Evolutionary conservation across 2,113 vertebrate genomes (phyloP).

Genomic region (Nerophis ophidion): DNA sequence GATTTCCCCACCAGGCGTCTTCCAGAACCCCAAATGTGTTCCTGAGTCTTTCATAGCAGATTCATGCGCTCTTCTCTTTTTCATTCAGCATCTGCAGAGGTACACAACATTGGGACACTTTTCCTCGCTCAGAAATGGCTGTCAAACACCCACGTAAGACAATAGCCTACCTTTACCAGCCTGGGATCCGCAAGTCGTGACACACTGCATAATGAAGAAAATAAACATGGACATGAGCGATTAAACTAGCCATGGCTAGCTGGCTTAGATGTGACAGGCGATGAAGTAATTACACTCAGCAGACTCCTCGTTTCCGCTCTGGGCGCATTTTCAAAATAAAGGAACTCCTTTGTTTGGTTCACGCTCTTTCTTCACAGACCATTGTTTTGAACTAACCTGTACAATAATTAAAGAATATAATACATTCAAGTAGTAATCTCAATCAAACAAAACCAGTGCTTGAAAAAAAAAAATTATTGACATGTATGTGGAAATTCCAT

Average conservation of each 20-base stretch:
- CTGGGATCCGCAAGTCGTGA: slow-evolving; percentile 27
- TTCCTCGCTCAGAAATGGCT: slow-evolving; percentile 14
- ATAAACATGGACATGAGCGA: slow-evolving; percentile 27
- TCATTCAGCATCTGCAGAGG: slow-evolving; percentile 38
- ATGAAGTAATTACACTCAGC: background rate
- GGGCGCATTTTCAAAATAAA: slow-evolving; percentile 37
- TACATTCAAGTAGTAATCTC: background rate
- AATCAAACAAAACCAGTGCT: background rate
- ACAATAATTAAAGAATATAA: background rate
- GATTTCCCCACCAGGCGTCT: slow-evolving; percentile 28
- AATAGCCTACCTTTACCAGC: slow-evolving; percentile 4
- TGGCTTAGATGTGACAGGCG: slow-evolving; percentile 15
- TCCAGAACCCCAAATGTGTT: slow-evolving; percentile 25
- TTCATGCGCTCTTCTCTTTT: slow-evolving; percentile 44
- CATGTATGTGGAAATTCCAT: slow-evolving; percentile 33
- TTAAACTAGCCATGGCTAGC: slow-evolving; percentile 20
- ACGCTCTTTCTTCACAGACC: background rate
- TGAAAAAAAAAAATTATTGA: background rate
- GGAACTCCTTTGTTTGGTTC: background rate
- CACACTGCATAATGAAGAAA: slow-evolving; percentile 24
- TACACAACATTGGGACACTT: slow-evolving; percentile 8
- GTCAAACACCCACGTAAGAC: background rate
- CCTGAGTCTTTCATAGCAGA: slow-evolving; percentile 52
- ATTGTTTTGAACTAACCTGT: background rate
- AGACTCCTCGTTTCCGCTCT: slow-evolving; percentile 21